Conservation (phyloP, 2,797 vertebrate genomes). For the Chanos chanos region DNA sequence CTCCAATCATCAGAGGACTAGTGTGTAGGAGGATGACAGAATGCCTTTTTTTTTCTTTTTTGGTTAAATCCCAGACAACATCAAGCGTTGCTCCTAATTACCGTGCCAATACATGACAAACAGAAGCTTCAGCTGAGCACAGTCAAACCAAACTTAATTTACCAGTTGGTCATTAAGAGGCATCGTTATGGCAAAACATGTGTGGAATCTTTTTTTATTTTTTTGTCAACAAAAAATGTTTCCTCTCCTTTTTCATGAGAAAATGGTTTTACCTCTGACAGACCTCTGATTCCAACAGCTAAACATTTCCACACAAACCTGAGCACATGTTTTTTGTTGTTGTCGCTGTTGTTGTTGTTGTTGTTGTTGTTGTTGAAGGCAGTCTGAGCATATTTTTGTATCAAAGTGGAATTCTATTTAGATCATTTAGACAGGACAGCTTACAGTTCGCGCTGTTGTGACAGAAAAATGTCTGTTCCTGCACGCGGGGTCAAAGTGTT, state of each 20-base stretch:
- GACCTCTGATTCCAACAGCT: no score
- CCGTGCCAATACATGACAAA: conserved; percentile 4
- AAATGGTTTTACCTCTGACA: no score
- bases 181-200: background rate
- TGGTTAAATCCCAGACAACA: conserved; percentile 7
- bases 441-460: no score
- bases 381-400: no score
- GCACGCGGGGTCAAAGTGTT: conserved; percentile 18
- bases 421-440: no score
- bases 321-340: no score
- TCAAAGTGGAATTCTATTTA: no score
- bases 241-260: no score
- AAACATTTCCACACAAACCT: no score
- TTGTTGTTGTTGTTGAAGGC: no score
- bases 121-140: conserved; percentile 5
- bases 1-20: conserved; percentile 9
- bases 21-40: conserved; percentile 1
- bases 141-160: background rate
- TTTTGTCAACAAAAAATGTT: no score
- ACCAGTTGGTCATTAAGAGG: background rate
- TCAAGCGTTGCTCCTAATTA: conserved; percentile 25
- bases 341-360: no score
- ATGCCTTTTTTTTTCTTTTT: background rate
- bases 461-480: conserved; percentile 4
- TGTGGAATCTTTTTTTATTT: conserved; percentile 1